Base-by-base conservation (phyloP, 2,113 vertebrate species). In the Phaethon lepturus region DNA sequence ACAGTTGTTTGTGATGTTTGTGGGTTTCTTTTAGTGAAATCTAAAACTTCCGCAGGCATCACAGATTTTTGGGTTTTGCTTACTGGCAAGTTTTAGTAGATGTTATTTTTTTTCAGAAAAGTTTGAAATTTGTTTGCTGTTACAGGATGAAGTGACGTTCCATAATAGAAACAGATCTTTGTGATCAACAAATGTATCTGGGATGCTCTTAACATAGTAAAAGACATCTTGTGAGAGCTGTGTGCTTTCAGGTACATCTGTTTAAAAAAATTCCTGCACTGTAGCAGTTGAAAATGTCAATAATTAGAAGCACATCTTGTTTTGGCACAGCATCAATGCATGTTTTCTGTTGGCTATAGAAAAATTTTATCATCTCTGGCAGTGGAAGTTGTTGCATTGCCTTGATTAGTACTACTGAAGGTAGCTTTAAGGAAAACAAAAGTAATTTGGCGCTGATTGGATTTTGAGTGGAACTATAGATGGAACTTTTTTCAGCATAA, bases 331-430 rank as follows among this genome's bases (percentile, higher is more conserved):
- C 26, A 82, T 40, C 25, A 89, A 45, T 66, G 6, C 59, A 42
- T 81, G 63, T 13, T 22, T 95, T 96, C 72, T 19, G 16, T 29
- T 74, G 22, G 50, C n/a, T 85, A 18, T 19, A 56, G 49, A 52
- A 77, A 15, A 77, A 66, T 86, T 96, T 72, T 64, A 83, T 88
- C 75, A 85, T 74, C 35, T 74, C 88, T 88, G 59, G 40, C 72
- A 90, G 22, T 23, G 40, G 62, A 78, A 64, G 25, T n/a, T 82
- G 20, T 64, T 86, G 17, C 38, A 52, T 25, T 85, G 47, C 66
- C 33, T 97, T 86, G 38, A 93, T 95, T 88, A 93, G 31, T 93
- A 49, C 55, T 79, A 68, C 55, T 53, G 47, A 94, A 76, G 49
- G 29, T 69, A 58, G 72, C 28, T 89, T 68, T 49, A 60, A 95